These are phyloP conservation scores for Scaptomyza pallida DNA, from an alignment of 1,140 invertebrate species.

Conservation along the genomic window DNA sequence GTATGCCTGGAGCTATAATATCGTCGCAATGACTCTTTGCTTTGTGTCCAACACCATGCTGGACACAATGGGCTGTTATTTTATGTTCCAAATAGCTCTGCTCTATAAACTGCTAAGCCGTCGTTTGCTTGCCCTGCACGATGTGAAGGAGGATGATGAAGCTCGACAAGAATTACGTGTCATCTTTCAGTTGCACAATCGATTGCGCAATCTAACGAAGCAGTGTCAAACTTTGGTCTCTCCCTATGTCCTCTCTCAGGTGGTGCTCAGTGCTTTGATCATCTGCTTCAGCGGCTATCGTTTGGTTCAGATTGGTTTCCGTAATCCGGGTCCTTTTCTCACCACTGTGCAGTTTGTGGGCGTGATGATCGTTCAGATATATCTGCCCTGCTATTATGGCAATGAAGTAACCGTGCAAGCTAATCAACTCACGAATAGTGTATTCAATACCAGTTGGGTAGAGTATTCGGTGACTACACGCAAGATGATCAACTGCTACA, in stretches of 20 bases:
- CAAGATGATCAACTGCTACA: conserved; percentile 71
- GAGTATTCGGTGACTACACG: conserved; percentile 61
- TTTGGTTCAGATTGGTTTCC: conserved; percentile 61
- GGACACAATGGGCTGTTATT: conserved; percentile 69
- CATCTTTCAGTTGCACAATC: conserved; percentile 51
- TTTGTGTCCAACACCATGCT: conserved; percentile 56
- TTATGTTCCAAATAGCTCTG: conserved; percentile 65
- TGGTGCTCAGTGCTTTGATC: conserved; percentile 72
- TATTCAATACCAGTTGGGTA: conserved; percentile 71
- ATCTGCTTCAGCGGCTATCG: conserved; percentile 75
- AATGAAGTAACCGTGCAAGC: conserved; percentile 70
- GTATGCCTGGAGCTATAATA: conserved; percentile 68
- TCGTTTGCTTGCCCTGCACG: conserved; percentile 45
- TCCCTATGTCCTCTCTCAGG: conserved; percentile 63
- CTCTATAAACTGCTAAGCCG: conserved; percentile 59
- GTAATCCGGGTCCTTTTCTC: conserved; percentile 61
- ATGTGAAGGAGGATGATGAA: conserved; percentile 32
- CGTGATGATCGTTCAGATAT: conserved; percentile 74
- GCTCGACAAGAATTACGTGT: conserved; percentile 39
- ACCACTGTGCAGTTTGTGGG: conserved; percentile 66
- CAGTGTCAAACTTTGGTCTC: conserved; percentile 65
- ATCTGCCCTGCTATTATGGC: conserved; percentile 73
- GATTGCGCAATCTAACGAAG: conserved; percentile 25
- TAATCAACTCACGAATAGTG: conserved; percentile 54
- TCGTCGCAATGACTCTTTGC: conserved; percentile 65